Conservation (phyloP, 2,888 invertebrate genomes). For the Ptychoptera contaminata region DNA sequence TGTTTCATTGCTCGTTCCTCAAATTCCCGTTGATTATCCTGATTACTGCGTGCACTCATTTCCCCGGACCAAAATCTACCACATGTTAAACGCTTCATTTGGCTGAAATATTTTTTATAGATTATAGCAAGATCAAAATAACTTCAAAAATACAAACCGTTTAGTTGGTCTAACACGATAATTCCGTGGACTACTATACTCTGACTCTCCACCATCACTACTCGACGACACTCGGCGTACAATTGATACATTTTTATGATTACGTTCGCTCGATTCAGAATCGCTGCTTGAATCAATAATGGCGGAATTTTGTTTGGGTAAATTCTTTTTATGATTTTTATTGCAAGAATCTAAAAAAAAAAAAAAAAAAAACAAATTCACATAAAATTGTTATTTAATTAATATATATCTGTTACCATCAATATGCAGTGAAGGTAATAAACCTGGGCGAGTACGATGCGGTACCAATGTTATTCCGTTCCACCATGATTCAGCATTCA, state of each 20-base stretch:
- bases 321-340: constrained; percentile 13
- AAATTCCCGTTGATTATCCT: constrained; percentile 71
- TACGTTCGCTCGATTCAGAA: constrained; percentile 20
- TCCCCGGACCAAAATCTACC: constrained; percentile 60
- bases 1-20: constrained; percentile 58
- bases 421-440: constrained; percentile 22
- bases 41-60: constrained; percentile 67
- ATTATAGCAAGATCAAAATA: not conserved
- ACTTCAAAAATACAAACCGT: constrained; percentile 1
- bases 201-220: constrained; percentile 31
- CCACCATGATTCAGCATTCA: constrained; percentile 20
- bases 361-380: not conserved
- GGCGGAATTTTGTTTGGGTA: constrained; percentile 10
- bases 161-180: constrained; percentile 4
- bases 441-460: constrained; percentile 25
- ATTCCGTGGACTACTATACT: constrained; percentile 17
- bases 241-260: constrained; percentile 9
- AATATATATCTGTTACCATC: constrained; percentile 13
- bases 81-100: constrained; percentile 18
- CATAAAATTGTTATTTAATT: not conserved
- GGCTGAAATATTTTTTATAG: not conserved
- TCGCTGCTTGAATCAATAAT: constrained; percentile 25
- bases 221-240: constrained; percentile 20
- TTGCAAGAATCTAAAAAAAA: not conserved
- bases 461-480: constrained; percentile 25